These are phyloP conservation scores for Lycophotia porphyrea DNA, from an alignment of 2,888 invertebrate species.

Conservation along the genomic window DNA sequence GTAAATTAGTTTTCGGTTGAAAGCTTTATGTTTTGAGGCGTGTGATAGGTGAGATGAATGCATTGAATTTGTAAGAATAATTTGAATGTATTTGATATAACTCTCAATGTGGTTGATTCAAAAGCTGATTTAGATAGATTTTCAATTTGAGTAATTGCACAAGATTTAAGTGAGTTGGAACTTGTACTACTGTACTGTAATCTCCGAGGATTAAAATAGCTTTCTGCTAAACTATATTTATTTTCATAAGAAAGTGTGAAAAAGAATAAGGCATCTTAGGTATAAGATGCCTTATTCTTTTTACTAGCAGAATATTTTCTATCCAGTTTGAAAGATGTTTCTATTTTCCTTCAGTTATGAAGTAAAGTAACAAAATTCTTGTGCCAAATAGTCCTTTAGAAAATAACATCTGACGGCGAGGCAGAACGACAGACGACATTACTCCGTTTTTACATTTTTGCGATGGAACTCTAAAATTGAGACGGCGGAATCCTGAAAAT, in stretches of 20 bases:
- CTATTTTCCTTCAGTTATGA: slow-evolving; percentile 45
- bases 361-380: slow-evolving; percentile 47
- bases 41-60: slow-evolving; percentile 34
- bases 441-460: slow-evolving; percentile 58
- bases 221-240: not conserved
- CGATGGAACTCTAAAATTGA: slow-evolving; percentile 52
- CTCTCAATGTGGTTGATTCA: not conserved
- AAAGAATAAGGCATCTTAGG: too few species aligned
- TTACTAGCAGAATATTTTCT: slow-evolving; percentile 12
- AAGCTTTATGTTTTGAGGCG: slow-evolving; percentile 35
- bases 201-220: not conserved
- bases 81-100: slow-evolving; percentile 30
- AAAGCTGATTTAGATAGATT: slow-evolving; percentile 3
- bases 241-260: not conserved
- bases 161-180: not conserved
- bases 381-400: slow-evolving; percentile 60
- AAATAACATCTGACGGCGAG: slow-evolving; percentile 50
- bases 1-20: slow-evolving; percentile 49
- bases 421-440: slow-evolving; percentile 50
- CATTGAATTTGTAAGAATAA: slow-evolving; percentile 12
- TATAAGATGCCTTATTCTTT: not conserved
- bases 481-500: slow-evolving; percentile 48
- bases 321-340: slow-evolving; percentile 25
- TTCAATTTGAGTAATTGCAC: slow-evolving; percentile 9
- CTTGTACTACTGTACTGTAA: too few species aligned